Base-by-base conservation (phyloP, 2,888 invertebrate genomes). In the Eustalomyia histrio region DNA sequence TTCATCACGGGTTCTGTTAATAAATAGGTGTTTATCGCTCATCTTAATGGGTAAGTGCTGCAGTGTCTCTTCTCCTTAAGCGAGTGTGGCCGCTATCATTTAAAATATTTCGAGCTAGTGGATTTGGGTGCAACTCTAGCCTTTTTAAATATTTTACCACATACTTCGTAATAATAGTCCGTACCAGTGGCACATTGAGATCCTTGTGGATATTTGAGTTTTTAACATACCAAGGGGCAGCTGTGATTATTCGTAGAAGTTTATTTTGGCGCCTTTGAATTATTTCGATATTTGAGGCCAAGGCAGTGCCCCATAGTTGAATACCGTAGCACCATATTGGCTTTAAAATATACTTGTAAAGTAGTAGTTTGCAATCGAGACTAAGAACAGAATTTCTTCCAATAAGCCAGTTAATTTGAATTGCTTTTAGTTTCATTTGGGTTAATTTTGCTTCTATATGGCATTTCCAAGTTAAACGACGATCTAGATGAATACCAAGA, bases 231-330 rank as follows among this genome's bases (percentile, higher is more conserved):
- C 57, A 60, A 2, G 60, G 60, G 12, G 60, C 60, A 9, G 1
- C 35, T 3, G 35, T 35, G 1, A 60, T 60, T 4, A 16, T 39
- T 24, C 39, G 35, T 8, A 60, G 35, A 5, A 60, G 35, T 17
- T 39, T 60, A 12, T 60, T 60, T 35, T 35, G 60, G 1, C 17
- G 6, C 12, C 60, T n/a, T 39, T 60, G 60, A 39, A 35, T 39
- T 60, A 17, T 60, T 39, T 35, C 17, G 12, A 39, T 17, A 16
- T 60, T 60, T 5, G 17, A 60, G 16, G 60, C 35, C 1, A 39
- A 60, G 1, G 60, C 60, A 39, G 17, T 39, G 39, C 60, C 60
- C 60, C 60, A 60, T 35, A 60, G 12, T 39, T 60, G 60, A 17
- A 60, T 60, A 2, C 60, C 60, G 60, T n/a, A 60, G 18, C 60